Evolutionary conservation across 2,113 vertebrate genomes (phyloP).

Genomic region (Petrocephalus zakoni): DNA sequence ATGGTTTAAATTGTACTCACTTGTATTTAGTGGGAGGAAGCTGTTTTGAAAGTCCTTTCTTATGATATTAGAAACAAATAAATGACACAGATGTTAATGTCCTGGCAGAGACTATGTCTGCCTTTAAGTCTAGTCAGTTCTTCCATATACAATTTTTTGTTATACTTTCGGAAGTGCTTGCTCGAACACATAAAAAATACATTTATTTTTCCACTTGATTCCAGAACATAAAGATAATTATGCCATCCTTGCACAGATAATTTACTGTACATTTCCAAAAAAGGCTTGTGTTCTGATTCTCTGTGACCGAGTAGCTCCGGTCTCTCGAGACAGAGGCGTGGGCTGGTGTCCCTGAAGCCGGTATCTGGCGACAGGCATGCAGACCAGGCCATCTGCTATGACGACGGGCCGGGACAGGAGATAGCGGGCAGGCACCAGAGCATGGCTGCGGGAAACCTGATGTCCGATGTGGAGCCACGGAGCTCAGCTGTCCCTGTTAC

Average conservation of each 20-base stretch:
- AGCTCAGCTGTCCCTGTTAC: constrained; percentile 31
- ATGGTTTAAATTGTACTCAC: not conserved
- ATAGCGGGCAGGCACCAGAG: constrained; percentile 25
- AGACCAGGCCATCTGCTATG: constrained; percentile 36
- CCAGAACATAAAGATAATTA: not conserved
- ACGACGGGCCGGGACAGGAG: constrained; percentile 16
- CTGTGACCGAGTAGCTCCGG: not conserved
- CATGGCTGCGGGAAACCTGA: constrained; percentile 30
- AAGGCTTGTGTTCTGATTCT: not conserved
- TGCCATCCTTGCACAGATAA: not conserved
- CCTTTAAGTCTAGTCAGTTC: not conserved
- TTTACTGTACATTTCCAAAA: not conserved
- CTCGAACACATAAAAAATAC: not conserved
- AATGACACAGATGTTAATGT: not conserved
- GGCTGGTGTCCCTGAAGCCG: constrained; percentile 21
- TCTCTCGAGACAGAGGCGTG: constrained; percentile 29
- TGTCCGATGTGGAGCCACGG: constrained; percentile 27
- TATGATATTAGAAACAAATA: not conserved
- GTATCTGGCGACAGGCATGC: constrained; percentile 38
- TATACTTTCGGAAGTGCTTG: not conserved
- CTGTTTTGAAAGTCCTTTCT: not conserved
- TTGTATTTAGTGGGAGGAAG: not conserved
- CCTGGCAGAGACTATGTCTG: not conserved
- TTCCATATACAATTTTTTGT: not conserved
- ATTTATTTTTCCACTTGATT: not conserved